A percentile compares a stretch with the other conserved stretches of the same genome.
Evolutionary conservation across 2,888 invertebrate species (phyloP).

Genomic region (Lithophane semibrunnea): DNA sequence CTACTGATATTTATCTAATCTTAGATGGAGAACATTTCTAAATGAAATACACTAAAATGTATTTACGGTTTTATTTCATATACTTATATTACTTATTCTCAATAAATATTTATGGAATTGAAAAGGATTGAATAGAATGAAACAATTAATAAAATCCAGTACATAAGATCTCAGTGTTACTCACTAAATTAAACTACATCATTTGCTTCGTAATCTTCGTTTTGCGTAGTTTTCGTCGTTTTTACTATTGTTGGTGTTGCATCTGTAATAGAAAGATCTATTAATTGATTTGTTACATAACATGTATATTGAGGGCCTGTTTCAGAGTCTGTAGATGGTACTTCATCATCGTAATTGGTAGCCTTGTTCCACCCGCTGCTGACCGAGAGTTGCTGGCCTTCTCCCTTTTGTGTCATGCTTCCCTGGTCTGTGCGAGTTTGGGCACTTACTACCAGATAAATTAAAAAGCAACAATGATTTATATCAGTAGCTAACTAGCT

Average conservation of each 20-base stretch:
- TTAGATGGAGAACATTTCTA: neutral
- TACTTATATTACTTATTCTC: neutral
- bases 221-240: conserved; percentile 3
- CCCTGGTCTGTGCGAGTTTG: no score
- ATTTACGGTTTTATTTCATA: conserved; percentile 6
- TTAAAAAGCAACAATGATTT: neutral
- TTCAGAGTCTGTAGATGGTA: neutral
- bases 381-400: no score
- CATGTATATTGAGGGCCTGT: neutral
- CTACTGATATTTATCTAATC: neutral
- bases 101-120: neutral
- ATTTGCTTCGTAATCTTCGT: conserved; percentile 26
- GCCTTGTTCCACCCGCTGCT: no score
- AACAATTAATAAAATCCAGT: neutral
- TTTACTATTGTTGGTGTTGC: conserved; percentile 32
- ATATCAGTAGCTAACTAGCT: no score
- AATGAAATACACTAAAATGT: conserved; percentile 5
- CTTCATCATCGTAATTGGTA: no score
- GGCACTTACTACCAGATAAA: neutral
- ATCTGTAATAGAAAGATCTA: conserved; percentile 44
- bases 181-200: neutral
- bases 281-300: neutral
- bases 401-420: no score
- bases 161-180: conserved; percentile 5
- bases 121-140: neutral